Evolutionary conservation across 2,797 vertebrate species (phyloP).

Genomic region (Limnodromus scolopaceus): DNA sequence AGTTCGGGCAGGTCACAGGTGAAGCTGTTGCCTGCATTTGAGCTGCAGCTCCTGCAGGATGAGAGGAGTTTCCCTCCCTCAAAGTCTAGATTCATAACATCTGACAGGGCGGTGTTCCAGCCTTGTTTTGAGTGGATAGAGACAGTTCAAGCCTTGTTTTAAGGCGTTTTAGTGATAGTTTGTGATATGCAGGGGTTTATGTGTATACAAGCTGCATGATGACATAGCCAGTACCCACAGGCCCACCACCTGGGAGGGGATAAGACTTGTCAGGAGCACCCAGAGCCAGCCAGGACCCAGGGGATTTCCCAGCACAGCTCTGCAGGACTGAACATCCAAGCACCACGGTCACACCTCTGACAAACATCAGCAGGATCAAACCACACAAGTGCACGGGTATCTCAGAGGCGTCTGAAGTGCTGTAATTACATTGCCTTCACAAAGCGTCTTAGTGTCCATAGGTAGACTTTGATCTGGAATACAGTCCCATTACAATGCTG

Average conservation of each 20-base stretch:
- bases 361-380: not conserved
- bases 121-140: not conserved
- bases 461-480: not conserved
- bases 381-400: fast-evolving
- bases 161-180: fast-evolving
- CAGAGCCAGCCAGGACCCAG: not conserved
- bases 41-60: too few species aligned
- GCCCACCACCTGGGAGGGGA: fast-evolving
- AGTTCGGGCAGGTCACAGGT: not conserved
- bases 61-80: too few species aligned
- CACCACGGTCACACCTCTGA: fast-evolving
- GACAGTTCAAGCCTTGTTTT: not conserved
- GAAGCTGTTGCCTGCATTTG: fast-evolving
- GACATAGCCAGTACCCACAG: fast-evolving
- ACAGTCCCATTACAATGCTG: not conserved
- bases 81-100: fast-evolving
- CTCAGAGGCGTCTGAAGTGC: not conserved
- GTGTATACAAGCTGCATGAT: fast-evolving
- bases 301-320: too few species aligned
- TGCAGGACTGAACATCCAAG: fast-evolving
- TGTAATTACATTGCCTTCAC: not conserved
- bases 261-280: fast-evolving
- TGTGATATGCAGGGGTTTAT: fast-evolving
- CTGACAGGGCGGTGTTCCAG: fast-evolving
- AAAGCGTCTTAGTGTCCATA: not conserved